Conservation (phyloP, 2,888 invertebrate species). For the Perizoma flavofasciatum region DNA sequence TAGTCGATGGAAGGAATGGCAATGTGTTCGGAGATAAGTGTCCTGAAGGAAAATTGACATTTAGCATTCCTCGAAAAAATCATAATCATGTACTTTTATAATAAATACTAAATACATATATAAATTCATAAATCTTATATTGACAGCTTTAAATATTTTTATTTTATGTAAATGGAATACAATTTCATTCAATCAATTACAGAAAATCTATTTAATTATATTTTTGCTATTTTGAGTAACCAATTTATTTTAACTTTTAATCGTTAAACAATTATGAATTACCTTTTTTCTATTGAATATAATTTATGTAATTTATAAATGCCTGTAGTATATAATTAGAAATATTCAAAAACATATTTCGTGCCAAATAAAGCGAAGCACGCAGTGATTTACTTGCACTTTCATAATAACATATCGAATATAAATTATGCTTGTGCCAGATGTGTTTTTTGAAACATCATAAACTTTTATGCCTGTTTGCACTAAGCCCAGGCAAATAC, state of each 20-base stretch:
- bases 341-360: constrained; percentile 1
- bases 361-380: constrained; percentile 17
- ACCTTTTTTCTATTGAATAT: background rate
- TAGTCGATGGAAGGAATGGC: constrained; percentile 17
- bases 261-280: background rate
- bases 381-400: background rate
- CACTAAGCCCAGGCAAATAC: too few relatives aligned
- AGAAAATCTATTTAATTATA: background rate
- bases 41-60: constrained; percentile 12
- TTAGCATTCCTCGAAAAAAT: constrained; percentile 7
- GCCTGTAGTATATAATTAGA: background rate
- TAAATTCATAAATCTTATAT: constrained; percentile 1
- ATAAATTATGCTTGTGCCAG: too few relatives aligned
- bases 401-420: background rate
- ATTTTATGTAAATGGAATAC: background rate
- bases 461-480: too few relatives aligned
- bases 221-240: background rate
- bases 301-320: background rate
- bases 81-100: constrained; percentile 9
- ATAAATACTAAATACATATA: constrained; percentile 4
- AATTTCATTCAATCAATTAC: background rate
- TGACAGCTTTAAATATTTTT: constrained; percentile 3
- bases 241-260: background rate
- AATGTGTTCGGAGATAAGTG: constrained; percentile 25
- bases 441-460: too few relatives aligned